phyloP scores from a whole-genome alignment of 2,113 vertebrate species.

The Rhea pennata region DNA sequence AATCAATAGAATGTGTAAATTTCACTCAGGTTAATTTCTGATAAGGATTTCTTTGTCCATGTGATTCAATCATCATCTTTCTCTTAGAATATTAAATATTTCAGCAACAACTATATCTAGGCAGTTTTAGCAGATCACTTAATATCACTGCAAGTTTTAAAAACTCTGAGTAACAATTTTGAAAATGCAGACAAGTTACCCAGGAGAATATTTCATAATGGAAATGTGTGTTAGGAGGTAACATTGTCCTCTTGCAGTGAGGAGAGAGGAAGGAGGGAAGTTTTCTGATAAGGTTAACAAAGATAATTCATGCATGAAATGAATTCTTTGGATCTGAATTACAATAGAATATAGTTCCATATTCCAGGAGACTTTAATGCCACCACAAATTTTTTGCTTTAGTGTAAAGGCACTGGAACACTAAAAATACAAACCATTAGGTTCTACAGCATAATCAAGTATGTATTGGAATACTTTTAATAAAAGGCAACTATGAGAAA shows the following conservation, averaged over 20 bases:
- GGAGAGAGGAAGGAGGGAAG: not conserved
- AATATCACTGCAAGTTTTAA: not conserved
- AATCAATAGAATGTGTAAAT: not conserved
- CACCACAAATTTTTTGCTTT: not conserved
- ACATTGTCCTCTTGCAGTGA: not conserved
- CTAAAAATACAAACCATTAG: not conserved
- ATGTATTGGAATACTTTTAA: not conserved
- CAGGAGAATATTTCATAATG: too few relatives aligned
- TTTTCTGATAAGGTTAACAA: not conserved
- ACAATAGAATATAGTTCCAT: not conserved
- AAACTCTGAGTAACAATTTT: not conserved
- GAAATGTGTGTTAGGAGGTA: not conserved
- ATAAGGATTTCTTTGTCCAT: not conserved
- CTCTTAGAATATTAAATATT: not conserved
- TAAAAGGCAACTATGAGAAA: slow-evolving; percentile 14
- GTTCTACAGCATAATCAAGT: not conserved
- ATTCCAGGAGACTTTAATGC: not conserved
- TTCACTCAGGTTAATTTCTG: not conserved
- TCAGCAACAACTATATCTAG: not conserved
- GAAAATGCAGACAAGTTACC: not conserved
- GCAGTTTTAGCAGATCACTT: not conserved
- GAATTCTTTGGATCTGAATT: not conserved
- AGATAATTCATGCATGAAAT: not conserved
- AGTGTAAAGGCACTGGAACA: not conserved
- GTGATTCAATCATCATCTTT: not conserved